Base-by-base conservation (phyloP, 2,113 vertebrate species). In the Pituophis catenifer region DNA sequence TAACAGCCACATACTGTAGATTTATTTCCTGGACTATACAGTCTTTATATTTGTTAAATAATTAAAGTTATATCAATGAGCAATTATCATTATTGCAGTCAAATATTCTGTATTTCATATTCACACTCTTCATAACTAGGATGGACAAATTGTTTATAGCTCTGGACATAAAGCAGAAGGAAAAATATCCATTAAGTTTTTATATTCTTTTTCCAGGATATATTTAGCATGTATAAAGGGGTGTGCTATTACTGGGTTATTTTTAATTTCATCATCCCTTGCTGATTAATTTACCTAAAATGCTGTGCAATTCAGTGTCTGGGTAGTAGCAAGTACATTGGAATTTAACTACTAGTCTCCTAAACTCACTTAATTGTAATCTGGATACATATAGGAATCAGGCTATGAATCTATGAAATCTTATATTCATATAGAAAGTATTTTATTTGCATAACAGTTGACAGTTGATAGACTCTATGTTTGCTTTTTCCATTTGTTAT, bases 371-470 rank as follows among this genome's bases (percentile, higher is more conserved):
- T 87, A 26, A 9, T 50, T 50, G 9, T 29, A 52, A 52, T 52
- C 24, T 29, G 50, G 48, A 13, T 8, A 86, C 26, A 26, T 44
- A 26, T 87, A 52, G 24, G 24, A 87, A 87, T 87, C 48, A 87
- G 48, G 48, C 24, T 53, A 24, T 62, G 12, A 50, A 50, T 48
- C 21, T 90, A 29, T 62, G 58, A 90, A 50, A 62, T n/a, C 6
- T 17, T n/a, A 55, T 33, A 44, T 19, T 55, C n/a, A 58, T 59
- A 57, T 12, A n/a, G 89, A 89, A 91, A 90, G 44, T 90, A 17
- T 86, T 53, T 94, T 94, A 0, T 57, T 57, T 96, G 93, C 54
- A 94, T 58, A 91, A 91, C 75, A 19, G 94, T 75, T 62, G 57
- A 55, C 15, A 33, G 95, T 75, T 62, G 48, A 55, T 11, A 33